phyloP scores from a whole-genome alignment of 1,140 invertebrate species.

The Drosophila nikananu region DNA sequence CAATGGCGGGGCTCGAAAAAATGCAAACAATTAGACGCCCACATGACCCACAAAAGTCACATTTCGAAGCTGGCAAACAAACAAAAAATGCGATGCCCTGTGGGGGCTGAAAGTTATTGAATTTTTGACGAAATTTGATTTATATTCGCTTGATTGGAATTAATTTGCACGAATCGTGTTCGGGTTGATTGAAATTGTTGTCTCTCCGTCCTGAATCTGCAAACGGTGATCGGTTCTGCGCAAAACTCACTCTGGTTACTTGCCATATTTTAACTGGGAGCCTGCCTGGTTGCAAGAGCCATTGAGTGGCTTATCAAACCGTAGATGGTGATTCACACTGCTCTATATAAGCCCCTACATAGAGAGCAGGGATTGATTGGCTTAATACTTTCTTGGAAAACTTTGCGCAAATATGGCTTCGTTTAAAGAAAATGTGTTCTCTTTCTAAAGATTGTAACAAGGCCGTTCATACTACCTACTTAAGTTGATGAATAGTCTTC shows the following conservation, averaged over 20 bases:
- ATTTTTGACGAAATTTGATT: conserved; percentile 70
- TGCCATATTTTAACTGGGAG: conserved; percentile 3
- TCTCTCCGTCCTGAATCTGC: neutral
- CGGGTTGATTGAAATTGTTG: conserved; percentile 33
- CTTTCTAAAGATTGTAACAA: neutral
- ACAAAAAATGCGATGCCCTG: conserved; percentile 56
- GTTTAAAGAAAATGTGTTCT: neutral
- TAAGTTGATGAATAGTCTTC: neutral
- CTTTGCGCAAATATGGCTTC: neutral
- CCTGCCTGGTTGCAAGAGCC: neutral
- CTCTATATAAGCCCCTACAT: conserved; percentile 1
- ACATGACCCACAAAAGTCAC: conserved; percentile 58
- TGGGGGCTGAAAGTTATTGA: conserved; percentile 50
- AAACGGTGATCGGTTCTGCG: conserved; percentile 3
- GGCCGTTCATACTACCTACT: neutral
- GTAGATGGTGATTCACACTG: conserved; percentile 10
- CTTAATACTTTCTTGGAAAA: neutral
- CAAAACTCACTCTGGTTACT: conserved; percentile 15
- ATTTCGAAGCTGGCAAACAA: conserved; percentile 21
- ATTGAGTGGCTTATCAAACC: neutral
- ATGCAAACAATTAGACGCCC: conserved; percentile 78
- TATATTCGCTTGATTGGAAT: conserved; percentile 51
- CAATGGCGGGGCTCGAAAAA: conserved; percentile 40
- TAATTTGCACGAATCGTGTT: conserved; percentile 50
- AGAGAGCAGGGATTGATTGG: conserved; percentile 22